Evolutionary conservation across 1,140 invertebrate species (phyloP).

Genomic region (Euura lappo): DNA sequence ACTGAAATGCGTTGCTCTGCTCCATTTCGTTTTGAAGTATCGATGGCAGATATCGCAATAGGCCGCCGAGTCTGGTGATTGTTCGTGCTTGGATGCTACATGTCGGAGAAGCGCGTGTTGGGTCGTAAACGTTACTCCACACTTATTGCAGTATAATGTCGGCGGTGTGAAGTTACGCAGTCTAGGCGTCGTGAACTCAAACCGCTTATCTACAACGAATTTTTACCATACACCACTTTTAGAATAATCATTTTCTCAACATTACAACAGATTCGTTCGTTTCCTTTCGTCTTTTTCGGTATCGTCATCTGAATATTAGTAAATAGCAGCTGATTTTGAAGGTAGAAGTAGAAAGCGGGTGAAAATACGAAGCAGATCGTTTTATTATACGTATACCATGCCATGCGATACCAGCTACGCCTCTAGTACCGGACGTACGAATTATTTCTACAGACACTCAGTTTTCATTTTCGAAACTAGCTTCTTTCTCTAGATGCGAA

Average conservation of each 20-base stretch:
- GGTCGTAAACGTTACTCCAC: conserved; percentile 41
- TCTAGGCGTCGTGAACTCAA: neutral
- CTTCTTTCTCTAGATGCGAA: neutral
- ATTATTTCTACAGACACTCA: neutral
- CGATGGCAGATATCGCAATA: conserved; percentile 41
- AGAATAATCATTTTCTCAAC: too few species aligned
- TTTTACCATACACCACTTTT: neutral
- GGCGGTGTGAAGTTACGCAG: neutral
- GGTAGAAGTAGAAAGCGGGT: neutral
- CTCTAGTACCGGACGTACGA: neutral
- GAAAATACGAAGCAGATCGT: neutral
- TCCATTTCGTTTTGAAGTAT: conserved; percentile 48
- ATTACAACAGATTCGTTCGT: too few species aligned
- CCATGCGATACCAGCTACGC: neutral
- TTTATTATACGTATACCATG: neutral
- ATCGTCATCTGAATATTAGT: too few species aligned
- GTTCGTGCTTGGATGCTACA: conserved; percentile 41
- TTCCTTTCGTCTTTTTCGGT: neutral
- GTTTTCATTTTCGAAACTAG: neutral
- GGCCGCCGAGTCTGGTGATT: conserved; percentile 30
- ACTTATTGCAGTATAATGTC: conserved; percentile 33
- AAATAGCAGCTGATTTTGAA: neutral
- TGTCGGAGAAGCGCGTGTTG: conserved; percentile 42
- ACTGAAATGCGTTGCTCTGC: conserved; percentile 44
- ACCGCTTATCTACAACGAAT: neutral